Evolutionary conservation across 92 coral and sea anemone species (phyloP), one percentile per base, ranked within the genome.

Genomic region (Phenganax subtilis): DNA sequence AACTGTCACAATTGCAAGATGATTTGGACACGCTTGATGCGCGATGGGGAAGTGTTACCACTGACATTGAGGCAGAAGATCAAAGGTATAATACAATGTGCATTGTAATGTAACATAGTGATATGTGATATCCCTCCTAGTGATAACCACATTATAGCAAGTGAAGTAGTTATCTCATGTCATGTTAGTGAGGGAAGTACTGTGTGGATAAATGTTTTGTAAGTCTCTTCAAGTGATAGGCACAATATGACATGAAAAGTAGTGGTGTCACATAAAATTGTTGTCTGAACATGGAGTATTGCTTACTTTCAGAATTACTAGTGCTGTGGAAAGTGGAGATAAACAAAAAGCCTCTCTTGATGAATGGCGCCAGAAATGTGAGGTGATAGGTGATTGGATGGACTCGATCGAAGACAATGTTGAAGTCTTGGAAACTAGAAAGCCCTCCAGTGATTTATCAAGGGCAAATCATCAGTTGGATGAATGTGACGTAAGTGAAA

Each of bases 351-450:
- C 58, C 0, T 67, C 83, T 3, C 83, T 79, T 17, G 83, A 65
- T 52, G 83, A 79, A 47, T 79, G 83, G 83, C 72, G 74, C 9
- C 9, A 63, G 51, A 79, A 63, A 64, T 65, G 72, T 14, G 73
- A 79, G 56, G 63, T 10, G 1, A 65, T 79, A 10, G 83, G 83
- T 47, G 83, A 79, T 51, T 79, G 83, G 83, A 63, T 79, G 83
- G 83, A 79, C 47, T 62, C 74, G 47, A 31, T 79, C 15, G 83
- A 79, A 12, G 83, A 79, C 61, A 63, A 17, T 3, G 83, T 79
- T 1, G 83, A 79, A 60, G 51, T 65, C n/a, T 37, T 79, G 74
- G 83, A 79, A 53, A 79, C 12, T 7, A 79, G 74, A 47, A 51
- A 62, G 57, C 83, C 83, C 6, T 65, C 83, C 61, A 64, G 63